Percentiles rank a stretch among this genome's conserved stretches.
Evolutionary conservation across 2,113 vertebrate genomes (phyloP).

Genomic region (Calypte anna): DNA sequence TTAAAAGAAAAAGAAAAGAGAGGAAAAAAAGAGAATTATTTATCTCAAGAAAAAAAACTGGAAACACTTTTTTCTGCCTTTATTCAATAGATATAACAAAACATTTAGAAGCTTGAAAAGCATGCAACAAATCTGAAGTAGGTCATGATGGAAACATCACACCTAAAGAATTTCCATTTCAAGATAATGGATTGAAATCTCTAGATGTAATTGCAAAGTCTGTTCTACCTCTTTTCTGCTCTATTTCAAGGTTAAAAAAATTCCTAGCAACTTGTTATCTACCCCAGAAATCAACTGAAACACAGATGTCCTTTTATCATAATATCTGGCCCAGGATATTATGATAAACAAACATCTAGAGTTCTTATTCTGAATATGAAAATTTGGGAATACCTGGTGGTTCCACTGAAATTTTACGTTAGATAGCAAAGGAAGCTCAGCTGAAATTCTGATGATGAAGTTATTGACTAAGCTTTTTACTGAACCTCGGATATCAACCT

Average conservation of each 20-base stretch:
- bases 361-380: neutral
- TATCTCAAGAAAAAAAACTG: neutral
- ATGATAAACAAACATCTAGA: neutral
- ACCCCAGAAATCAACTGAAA: neutral
- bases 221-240: neutral
- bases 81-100: neutral
- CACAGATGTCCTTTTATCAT: neutral
- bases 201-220: neutral
- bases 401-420: neutral
- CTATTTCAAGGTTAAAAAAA: neutral
- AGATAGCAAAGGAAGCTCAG: neutral
- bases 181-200: neutral
- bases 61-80: neutral
- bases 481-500: neutral
- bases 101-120: neutral
- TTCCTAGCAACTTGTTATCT: neutral
- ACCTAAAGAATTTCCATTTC: neutral
- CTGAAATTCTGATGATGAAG: neutral
- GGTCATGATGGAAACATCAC: neutral
- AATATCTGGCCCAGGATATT: neutral
- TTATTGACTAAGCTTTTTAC: neutral
- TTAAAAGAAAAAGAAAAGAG: neutral
- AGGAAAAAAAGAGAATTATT: too few relatives aligned
- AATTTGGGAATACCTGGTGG: neutral
- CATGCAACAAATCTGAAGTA: neutral